Evolutionary conservation across 2,797 vertebrate species (phyloP), one percentile per base, ranked within the genome.

Genomic region (Melopsittacus undulatus): DNA sequence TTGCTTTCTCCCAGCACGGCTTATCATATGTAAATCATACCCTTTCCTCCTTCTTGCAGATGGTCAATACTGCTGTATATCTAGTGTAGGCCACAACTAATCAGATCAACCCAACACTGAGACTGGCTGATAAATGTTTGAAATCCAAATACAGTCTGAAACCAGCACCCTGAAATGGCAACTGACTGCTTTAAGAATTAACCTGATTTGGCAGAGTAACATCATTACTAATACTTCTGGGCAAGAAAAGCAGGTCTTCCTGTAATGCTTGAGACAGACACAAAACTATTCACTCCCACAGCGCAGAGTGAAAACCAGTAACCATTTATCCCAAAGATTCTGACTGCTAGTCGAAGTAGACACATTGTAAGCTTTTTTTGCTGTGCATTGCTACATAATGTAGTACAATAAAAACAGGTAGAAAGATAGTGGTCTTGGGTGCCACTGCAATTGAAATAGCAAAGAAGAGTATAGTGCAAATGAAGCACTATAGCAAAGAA

Each of bases 61-160:
- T 51, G 77, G 74, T 38, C 52, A 90, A 17, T 73, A 42, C 22
- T 75, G 30, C 63, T 91, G 61, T 38, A 40, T 59, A 83, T 87
- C 89, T 81, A 72, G 40, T 11, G 36, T 12, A 87, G 61, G 75
- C 54, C 82, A 89, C 86, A 91, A 90, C 61, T 84, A 90, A 96
- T 82, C 77, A 92, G 42, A 92, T 90, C 92, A 88, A 66, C 30
- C 69, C 43, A 57, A 81, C 88, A 48, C 83, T 70, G 66, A 93
- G 82, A 75, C 52, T 92, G 64, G 43, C 57, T 87, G 46, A 30
- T 85, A 5, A 32, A 38, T 4, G 14, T 54, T 17, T 77, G 64
- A 94, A 95, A 94, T 87, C 45, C 83, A 90, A 94, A 40, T 26
- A 46, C 10, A 76, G 26, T n/a, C 74, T 68, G 87, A 92, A 93